A percentile compares a stretch with the other conserved stretches of the same genome.
These are phyloP conservation scores for Oreonectes daqikongensis DNA, from an alignment of 2,797 vertebrate species.

Conservation along the genomic window DNA sequence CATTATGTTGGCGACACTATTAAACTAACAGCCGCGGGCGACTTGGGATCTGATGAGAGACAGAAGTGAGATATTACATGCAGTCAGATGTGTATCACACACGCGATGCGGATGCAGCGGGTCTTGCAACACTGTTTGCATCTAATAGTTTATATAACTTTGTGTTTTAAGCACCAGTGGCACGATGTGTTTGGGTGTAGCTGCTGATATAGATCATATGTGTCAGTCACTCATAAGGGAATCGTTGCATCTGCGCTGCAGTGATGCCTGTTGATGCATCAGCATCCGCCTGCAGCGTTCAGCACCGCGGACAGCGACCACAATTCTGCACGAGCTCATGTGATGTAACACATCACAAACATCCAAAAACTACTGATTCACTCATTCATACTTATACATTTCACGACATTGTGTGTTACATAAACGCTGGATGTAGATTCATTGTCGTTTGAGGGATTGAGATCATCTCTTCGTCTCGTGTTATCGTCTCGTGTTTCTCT, in stretches of 20 bases:
- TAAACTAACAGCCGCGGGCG: neutral
- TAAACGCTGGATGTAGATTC: neutral
- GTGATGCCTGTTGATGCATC: no score
- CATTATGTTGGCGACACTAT: slow-evolving; percentile 15
- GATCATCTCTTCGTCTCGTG: slow-evolving; percentile 22
- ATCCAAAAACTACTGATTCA: no score
- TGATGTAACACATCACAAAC: no score
- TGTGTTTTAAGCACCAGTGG: no score
- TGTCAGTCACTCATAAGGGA: no score
- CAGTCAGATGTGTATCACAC: neutral
- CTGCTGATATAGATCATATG: neutral
- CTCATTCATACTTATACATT: neutral
- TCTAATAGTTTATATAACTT: no score
- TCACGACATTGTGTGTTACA: neutral
- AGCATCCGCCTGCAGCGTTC: slow-evolving; percentile 11
- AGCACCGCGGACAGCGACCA: slow-evolving; percentile 52
- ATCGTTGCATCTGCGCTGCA: no score
- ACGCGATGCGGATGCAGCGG: neutral
- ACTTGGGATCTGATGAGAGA: neutral
- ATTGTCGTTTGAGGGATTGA: neutral
- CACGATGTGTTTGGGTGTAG: no score
- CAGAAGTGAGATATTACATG: neutral
- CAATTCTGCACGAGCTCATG: neutral
- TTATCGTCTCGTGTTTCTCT: slow-evolving; percentile 7
- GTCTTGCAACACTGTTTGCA: neutral